Percentiles rank a stretch among this genome's conserved stretches.
Conservation (phyloP, 2,113 vertebrate genomes). For the Oreochromis aureus region DNA sequence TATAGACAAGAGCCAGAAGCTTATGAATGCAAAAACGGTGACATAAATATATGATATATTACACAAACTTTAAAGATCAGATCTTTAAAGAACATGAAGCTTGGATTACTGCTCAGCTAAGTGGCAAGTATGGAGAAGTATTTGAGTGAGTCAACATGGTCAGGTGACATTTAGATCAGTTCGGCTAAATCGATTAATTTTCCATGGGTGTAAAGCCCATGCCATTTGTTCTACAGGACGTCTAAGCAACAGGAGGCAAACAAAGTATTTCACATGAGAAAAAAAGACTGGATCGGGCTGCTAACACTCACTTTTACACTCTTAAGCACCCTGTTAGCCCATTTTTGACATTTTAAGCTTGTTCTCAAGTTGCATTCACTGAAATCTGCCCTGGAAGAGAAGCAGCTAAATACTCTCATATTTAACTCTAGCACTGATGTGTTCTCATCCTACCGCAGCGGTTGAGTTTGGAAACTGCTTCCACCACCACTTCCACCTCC, state of each 20-base stretch:
- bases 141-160: not conserved
- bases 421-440: not conserved
- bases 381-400: not conserved
- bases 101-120: not conserved
- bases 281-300: not conserved
- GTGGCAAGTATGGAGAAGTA: not conserved
- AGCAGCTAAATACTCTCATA: not conserved
- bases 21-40: not conserved
- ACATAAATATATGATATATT: not conserved
- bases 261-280: not conserved
- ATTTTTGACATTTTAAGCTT: not conserved
- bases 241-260: not conserved
- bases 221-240: not conserved
- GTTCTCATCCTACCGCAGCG: constrained; percentile 76
- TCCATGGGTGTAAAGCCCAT: not conserved
- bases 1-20: not conserved
- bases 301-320: not conserved
- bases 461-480: constrained; percentile 67
- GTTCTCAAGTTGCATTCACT: not conserved
- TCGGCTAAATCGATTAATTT: not conserved
- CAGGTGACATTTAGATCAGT: not conserved
- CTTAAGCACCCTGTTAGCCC: not conserved
- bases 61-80: not conserved
- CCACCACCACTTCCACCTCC: constrained; percentile 41
- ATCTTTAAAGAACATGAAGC: not conserved